Percentiles rank a stretch among this genome's conserved stretches.
phyloP scores from a whole-genome alignment of 1,140 invertebrate species.

The Heliconius hermathena region DNA sequence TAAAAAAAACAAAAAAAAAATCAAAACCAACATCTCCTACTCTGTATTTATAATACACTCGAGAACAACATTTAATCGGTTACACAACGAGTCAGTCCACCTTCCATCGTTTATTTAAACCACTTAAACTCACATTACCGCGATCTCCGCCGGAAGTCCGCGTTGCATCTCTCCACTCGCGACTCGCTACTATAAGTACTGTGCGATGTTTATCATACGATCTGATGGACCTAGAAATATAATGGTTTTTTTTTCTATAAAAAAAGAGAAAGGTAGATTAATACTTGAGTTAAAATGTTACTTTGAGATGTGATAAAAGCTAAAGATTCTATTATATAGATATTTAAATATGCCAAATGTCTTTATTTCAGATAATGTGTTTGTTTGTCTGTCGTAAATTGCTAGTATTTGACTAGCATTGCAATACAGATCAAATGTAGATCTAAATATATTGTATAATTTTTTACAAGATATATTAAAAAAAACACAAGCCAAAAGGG shows the following conservation, averaged over 20 bases:
- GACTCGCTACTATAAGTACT: neutral
- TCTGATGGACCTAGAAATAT: neutral
- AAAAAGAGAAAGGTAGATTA: neutral
- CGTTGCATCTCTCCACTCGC: neutral
- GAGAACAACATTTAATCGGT: neutral
- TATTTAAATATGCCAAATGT: no score
- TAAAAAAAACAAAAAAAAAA: neutral
- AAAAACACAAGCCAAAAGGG: no score
- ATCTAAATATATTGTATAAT: no score
- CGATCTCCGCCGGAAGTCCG: conserved; percentile 2
- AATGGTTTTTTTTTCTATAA: neutral
- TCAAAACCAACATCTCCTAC: neutral
- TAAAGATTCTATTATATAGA: no score
- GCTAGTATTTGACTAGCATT: no score
- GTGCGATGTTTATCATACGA: neutral
- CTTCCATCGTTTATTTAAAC: neutral
- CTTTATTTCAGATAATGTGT: no score
- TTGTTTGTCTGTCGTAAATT: no score
- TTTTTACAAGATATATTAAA: no score
- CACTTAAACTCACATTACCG: conserved; percentile 5
- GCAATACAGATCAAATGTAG: no score
- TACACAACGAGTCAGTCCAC: neutral
- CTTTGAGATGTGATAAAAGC: no score
- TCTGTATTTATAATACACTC: neutral
- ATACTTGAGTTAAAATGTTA: no score